Conservation (phyloP, 2,797 vertebrate species). For the Acanthornis magna region DNA sequence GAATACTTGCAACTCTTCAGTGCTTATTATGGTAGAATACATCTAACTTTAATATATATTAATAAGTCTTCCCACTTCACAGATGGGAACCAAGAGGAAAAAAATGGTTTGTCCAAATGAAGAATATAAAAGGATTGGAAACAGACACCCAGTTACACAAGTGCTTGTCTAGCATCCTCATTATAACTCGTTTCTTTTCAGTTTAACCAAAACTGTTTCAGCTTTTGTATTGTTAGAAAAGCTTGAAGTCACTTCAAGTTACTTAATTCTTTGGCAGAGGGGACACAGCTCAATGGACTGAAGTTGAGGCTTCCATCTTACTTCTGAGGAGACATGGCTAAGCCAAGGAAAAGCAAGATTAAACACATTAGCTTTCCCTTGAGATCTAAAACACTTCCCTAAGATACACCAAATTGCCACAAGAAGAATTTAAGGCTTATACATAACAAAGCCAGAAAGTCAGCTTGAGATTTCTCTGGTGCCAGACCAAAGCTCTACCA, state of each 20-base stretch:
- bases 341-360: background rate
- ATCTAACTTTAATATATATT: slow-evolving; percentile 50
- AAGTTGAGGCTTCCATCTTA: background rate
- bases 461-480: background rate
- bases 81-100: background rate
- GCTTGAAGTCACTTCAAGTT: background rate
- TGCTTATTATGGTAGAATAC: background rate
- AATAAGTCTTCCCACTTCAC: slow-evolving; percentile 63
- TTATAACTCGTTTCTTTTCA: background rate
- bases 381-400: background rate
- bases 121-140: slow-evolving; percentile 16
- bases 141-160: slow-evolving; percentile 22
- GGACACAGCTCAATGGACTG: background rate
- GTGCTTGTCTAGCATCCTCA: slow-evolving; percentile 4
- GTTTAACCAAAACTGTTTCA: slow-evolving; percentile 17
- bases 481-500: background rate
- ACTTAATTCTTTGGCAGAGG: background rate
- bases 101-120: background rate
- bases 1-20: background rate
- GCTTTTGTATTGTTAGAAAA: background rate
- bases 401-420: background rate
- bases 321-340: background rate
- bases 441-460: background rate
- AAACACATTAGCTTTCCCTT: background rate
- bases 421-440: background rate